Base-by-base conservation (phyloP, 2,797 vertebrate genomes). In the Pelochelys cantorii region DNA sequence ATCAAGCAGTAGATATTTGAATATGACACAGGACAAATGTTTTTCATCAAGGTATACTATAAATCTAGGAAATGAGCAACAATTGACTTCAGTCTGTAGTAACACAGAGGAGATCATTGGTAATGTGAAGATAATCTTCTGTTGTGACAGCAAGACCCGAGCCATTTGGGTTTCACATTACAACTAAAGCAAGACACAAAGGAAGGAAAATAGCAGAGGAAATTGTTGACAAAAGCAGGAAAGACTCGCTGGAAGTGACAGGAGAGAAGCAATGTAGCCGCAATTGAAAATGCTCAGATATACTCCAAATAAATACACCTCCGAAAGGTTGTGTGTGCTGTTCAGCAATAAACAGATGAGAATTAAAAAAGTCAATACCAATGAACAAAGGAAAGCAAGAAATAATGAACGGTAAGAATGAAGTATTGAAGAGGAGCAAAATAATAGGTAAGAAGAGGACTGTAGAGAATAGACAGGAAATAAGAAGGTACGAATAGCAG, bases 391-490 rank as follows among this genome's bases (percentile, higher is more conserved):
- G 77, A 55, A 93, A 93, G 27, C 1, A 3, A 74, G 65, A 92
- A 83, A 81, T 83, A 83, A 94, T 89, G 74, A 90, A 3, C 79
- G 52, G 52, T 80, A 48, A 82, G 74, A 89, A 84, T 60, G 52
- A 92, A 87, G 11, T 17, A 88, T 78, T 9, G 80, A 91, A 93
- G 85, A 95, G 91, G 55, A 93, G 93, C 87, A 88, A 86, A 92
- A 92, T 53, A n/a, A 56, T 22, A 56, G 17, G 68, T 77, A 42
- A 80, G 77, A 88, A 29, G 77, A 90, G 42, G 42, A 4, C 87
- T 88, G 1, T 83, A 86, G 89, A 93, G 79, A 94, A 7, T 65
- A 90, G 25, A 55, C n/a, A 86, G 31, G 62, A 93, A 23, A 81
- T 17, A 83, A 37, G 84, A 81, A 84, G 54, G 20, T 48, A 83